Base-by-base conservation (phyloP, 2,888 invertebrate genomes). In the Drosophila infuscata region DNA sequence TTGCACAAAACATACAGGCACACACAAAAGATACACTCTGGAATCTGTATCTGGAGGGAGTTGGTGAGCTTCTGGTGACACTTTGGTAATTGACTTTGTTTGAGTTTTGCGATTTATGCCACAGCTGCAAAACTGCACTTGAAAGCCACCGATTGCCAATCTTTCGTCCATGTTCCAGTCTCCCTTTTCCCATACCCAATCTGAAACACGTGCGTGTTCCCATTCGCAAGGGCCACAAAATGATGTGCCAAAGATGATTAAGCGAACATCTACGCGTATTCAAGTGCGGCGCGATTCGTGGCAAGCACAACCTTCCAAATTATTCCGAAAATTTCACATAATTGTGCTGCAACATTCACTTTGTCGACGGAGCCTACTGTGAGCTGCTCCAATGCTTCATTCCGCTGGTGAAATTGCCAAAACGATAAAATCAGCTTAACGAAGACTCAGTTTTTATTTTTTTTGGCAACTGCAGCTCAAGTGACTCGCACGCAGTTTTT, bases 371-470 rank as follows among this genome's bases (percentile, higher is more conserved):
- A 60, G 58, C 43, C 36, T 43, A 61, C 54, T 54, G 53, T 48
- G 52, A 67, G 54, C 52, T 54, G 54, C 35, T n/a, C 62, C 46
- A 20, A n/a, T 58, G 51, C 12, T 38, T 30, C 60, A 52, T 61
- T 74, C 54, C 64, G 29, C 56, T 54, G 81, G 79, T 71, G 82
- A 88, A 88, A 87, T 87, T 81, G 81, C 64, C 53, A 64, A 33
- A 41, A 36, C 70, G 89, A 83, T 85, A 81, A 87, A 85, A 83
- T 87, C 89, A 76, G 83, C 85, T 87, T 83, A 83, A 85, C 67
- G 61, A 75, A 82, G 49, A 43, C 71, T 56, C 65, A 56, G 60
- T 65, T 71, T 70, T 56, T 64, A 48, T 59, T 53, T 70, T 57
- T 56, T 51, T 48, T 48, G 70, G 79, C 66, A 68, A 65, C 52